Percentiles rank a stretch among this genome's conserved stretches.
These are phyloP conservation scores for Ectobius pallidus DNA, from an alignment of 2,888 invertebrate species.

Conservation along the genomic window DNA sequence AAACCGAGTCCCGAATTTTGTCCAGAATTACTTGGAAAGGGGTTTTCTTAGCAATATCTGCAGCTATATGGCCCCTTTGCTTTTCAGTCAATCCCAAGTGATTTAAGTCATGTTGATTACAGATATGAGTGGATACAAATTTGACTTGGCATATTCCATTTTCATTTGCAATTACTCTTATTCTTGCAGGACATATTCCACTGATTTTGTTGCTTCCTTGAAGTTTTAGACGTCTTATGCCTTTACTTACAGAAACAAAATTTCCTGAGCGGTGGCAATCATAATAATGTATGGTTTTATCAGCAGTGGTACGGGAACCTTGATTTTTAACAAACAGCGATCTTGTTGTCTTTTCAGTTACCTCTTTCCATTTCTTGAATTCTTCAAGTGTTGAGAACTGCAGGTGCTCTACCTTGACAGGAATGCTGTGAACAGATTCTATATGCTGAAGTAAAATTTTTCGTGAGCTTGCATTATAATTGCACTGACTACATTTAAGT, in stretches of 20 bases:
- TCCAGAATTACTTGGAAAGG: neutral
- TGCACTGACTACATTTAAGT: neutral
- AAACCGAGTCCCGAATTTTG: neutral
- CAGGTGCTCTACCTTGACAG: neutral
- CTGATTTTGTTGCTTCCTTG: neutral
- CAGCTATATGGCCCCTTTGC: too few species aligned
- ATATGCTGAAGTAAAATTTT: neutral
- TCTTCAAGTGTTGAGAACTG: neutral
- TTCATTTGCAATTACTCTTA: neutral
- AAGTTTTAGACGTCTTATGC: neutral
- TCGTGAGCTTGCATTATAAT: neutral
- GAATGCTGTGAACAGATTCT: neutral
- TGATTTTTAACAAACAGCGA: too few species aligned
- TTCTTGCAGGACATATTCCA: neutral
- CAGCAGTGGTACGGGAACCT: too few species aligned
- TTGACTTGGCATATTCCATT: neutral
- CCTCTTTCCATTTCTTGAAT: neutral
- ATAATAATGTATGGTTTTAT: neutral
- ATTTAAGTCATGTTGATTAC: neutral
- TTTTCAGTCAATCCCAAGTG: neutral
- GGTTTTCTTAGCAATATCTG: too few species aligned
- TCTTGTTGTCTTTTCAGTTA: neutral
- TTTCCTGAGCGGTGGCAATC: neutral
- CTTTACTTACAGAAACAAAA: neutral
- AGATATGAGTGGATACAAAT: neutral